Evolutionary conservation across 2,888 invertebrate species (phyloP), one percentile per base, ranked within the genome.

Genomic region (Drosophila formosana): DNA sequence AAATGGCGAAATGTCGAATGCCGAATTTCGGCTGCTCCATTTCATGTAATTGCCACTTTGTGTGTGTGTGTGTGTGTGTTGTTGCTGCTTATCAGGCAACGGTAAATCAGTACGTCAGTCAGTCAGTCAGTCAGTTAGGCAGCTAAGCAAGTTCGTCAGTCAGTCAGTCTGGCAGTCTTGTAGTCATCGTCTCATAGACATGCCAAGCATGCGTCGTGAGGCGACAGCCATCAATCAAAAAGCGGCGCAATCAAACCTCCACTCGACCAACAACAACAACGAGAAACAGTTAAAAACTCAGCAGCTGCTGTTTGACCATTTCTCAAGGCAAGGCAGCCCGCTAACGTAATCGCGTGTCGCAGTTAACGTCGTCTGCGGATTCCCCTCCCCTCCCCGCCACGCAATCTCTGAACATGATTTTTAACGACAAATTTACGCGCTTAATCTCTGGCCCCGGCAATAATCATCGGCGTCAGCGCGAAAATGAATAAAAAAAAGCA

Each of bases 381-480:
- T 34, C 25, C 45, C 34, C 37, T 6, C 6, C 13, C 11, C 13
- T 6, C 25, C 43, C 6, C 41, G 9, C 6, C 26, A 2, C 18
- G 58, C 72, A 65, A 72, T 73, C 70, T 73, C 70, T 60, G 62
- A 66, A 85, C 88, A 85, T 87, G 88, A 82, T 82, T 85, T 82
- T 88, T 86, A 85, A 85, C 85, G 88, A 85, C 86, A 86, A 86
- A 86, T 86, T 86, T 86, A 86, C 86, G 85, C 85, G 86, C 73
- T 82, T 86, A 86, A 86, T 85, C 86, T 80, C 74, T 77, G 70
- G 80, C 71, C 73, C 66, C 66, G 46, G 66, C 74, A 72, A 72
- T 72, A 68, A 69, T 61, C 67, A 75, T 75, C 76, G 76, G 75
- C 76, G 72, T 64, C 62, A 53, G 55, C 45, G 32, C 5, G 32